Base-by-base conservation (phyloP, 2,888 invertebrate genomes). In the Dryomyza anilis region DNA sequence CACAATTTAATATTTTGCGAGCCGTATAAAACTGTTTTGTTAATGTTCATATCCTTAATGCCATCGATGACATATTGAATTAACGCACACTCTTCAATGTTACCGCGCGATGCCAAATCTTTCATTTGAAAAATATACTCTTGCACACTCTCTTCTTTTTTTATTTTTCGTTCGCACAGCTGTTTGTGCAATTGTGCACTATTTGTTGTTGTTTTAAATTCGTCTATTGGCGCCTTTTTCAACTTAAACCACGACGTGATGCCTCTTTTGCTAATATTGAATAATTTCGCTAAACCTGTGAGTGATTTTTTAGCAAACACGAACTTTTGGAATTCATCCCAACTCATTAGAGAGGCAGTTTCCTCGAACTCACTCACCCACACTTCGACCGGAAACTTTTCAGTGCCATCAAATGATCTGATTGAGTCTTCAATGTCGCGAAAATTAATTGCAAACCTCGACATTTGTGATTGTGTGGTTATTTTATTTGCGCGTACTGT, bases 51-150 rank as follows among this genome's bases (percentile, higher is more conserved):
- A 43, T 77, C 78, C 1, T 64, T 62, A 10, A 82, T 78, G 2
- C 79, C 81, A 67, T 82, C 79, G 12, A 83, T 79, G 1, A 81
- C 73, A 67, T 80, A 82, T 53, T 79, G 77, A 5, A 79, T 81
- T 5, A 81, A 48, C 5, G 71, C 72, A 46, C 70, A 75, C 33
- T 75, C 73, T 68, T 81, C 78, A 16, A 81, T 69, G 5, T 70
- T 68, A 0, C 72, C n/a, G n/a, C n/a, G n/a, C n/a, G n/a, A n/a
- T n/a, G n/a, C n/a, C n/a, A n/a, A n/a, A n/a, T 83, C 80, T 66
- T 76, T 76, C 78, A 81, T 82, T 16, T 57, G 63, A 6, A 79
- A 66, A 21, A 78, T 74, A 70, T 81, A 83, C 65, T 81, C 78
- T 64, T 77, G 77, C 14, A 73, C 72, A 1, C 75, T 74, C 67